phyloP scores from a whole-genome alignment of 2,797 vertebrate species.

The Clarias pachynema region DNA sequence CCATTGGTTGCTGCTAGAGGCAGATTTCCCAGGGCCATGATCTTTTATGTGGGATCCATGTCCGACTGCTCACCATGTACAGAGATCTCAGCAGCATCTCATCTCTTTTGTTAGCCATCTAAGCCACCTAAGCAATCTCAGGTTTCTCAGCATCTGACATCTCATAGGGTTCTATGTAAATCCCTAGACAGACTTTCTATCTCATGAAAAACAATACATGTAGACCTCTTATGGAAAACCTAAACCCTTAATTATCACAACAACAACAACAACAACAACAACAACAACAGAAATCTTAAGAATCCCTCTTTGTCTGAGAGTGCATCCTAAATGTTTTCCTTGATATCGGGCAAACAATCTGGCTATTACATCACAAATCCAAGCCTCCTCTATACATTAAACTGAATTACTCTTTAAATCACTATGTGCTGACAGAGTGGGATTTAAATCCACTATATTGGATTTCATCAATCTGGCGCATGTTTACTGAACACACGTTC shows the following conservation, averaged over 20 bases:
- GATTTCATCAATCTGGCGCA: slow-evolving; percentile 12
- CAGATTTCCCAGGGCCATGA: not conserved
- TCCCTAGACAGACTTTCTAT: not conserved
- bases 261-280: not conserved
- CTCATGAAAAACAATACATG: not conserved
- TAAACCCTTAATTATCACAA: not conserved
- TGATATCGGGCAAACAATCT: not conserved
- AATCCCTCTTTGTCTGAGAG: not conserved
- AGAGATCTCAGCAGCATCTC: not conserved
- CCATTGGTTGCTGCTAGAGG: not conserved
- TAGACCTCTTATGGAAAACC: not conserved
- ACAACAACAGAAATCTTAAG: not conserved
- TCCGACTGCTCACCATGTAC: not conserved
- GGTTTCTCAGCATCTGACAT: not conserved
- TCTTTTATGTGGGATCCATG: not conserved
- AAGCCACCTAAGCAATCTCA: not conserved
- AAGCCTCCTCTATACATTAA: not conserved
- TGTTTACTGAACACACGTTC: not conserved
- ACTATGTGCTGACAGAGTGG: not conserved
- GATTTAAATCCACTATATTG: slow-evolving; percentile 17
- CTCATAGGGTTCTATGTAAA: not conserved
- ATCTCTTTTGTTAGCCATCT: not conserved
- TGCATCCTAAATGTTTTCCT: not conserved
- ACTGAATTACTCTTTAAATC: slow-evolving; percentile 4
- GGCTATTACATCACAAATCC: not conserved